Conservation (phyloP, 35 echinoderm and acorn worm species). For the Eucidaris tribuloides region DNA sequence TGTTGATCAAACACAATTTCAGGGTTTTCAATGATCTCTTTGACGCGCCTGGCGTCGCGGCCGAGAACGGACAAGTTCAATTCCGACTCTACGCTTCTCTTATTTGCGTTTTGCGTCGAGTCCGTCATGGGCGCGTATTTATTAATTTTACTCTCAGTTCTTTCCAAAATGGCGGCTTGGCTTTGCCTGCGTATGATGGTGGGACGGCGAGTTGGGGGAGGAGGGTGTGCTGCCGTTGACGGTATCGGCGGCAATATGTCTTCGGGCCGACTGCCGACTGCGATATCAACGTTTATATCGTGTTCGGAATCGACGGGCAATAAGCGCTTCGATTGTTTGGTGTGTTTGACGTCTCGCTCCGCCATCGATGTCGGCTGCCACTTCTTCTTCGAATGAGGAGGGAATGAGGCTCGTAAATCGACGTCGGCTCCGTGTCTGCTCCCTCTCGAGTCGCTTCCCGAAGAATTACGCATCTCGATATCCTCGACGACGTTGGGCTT, state of each 20-base stretch:
- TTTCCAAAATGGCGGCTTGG: slow-evolving; percentile 39
- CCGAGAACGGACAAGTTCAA: slow-evolving; percentile 36
- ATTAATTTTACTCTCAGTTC: slow-evolving; percentile 35
- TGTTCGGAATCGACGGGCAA: background rate
- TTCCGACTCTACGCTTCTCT: slow-evolving; percentile 1
- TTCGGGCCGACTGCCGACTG: background rate
- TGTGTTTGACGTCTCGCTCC: slow-evolving; percentile 39
- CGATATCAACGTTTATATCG: background rate
- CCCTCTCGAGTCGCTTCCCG: background rate
- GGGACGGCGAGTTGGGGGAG: background rate
- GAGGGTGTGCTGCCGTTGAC: background rate
- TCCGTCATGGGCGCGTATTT: background rate
- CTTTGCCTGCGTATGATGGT: slow-evolving; percentile 28
- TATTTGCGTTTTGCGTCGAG: background rate
- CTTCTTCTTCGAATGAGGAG: background rate
- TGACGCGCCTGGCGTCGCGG: slow-evolving; percentile 34
- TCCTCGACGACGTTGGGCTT: background rate
- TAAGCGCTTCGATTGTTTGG: slow-evolving; percentile 29
- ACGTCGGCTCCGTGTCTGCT: no score
- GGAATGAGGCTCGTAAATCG: background rate
- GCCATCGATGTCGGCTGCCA: slow-evolving; percentile 22
- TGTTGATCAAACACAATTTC: slow-evolving; percentile 80
- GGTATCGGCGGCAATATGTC: background rate
- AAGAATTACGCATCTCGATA: no score
- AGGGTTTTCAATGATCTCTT: slow-evolving; percentile 71